These are phyloP conservation scores for Elegia similella DNA, from an alignment of 2,888 invertebrate genomes.

Conservation along the genomic window DNA sequence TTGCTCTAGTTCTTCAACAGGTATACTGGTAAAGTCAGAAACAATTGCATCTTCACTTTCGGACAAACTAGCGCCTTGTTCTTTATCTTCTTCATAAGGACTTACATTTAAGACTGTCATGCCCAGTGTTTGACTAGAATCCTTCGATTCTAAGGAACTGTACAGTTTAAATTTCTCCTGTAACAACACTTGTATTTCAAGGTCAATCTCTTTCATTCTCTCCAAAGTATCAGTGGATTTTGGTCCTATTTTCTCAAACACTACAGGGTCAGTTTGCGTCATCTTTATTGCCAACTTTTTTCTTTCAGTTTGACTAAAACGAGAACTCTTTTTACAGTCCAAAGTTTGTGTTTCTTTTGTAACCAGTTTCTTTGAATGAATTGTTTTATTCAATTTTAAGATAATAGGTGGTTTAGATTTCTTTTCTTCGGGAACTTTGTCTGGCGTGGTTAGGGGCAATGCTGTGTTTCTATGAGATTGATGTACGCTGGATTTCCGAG, in stretches of 20 bases:
- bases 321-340: conserved; percentile 34
- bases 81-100: conserved; percentile 35
- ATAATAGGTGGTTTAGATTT: conserved; percentile 34
- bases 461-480: conserved; percentile 63
- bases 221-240: conserved; percentile 64
- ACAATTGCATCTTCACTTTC: conserved; percentile 53
- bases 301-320: conserved; percentile 50
- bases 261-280: conserved; percentile 54
- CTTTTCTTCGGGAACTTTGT: conserved; percentile 38
- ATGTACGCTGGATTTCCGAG: conserved; percentile 50
- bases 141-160: conserved; percentile 69
- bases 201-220: conserved; percentile 83
- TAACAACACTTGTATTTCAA: conserved; percentile 79
- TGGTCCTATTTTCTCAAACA: conserved; percentile 30
- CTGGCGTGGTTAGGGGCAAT: conserved; percentile 28
- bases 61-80: conserved; percentile 21
- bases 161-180: conserved; percentile 82
- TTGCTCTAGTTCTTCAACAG: conserved; percentile 66
- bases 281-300: conserved; percentile 37
- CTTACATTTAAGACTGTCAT: conserved; percentile 68
- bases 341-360: conserved; percentile 55
- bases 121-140: conserved; percentile 53
- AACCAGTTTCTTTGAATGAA: conserved; percentile 35
- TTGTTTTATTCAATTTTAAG: conserved; percentile 40
- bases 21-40: conserved; percentile 63